A percentile compares a stretch with the other conserved stretches of the same genome.
These are phyloP conservation scores for Epizoanthus illoricatus DNA, from an alignment of 92 coral and sea anemone species.

Conservation along the genomic window DNA sequence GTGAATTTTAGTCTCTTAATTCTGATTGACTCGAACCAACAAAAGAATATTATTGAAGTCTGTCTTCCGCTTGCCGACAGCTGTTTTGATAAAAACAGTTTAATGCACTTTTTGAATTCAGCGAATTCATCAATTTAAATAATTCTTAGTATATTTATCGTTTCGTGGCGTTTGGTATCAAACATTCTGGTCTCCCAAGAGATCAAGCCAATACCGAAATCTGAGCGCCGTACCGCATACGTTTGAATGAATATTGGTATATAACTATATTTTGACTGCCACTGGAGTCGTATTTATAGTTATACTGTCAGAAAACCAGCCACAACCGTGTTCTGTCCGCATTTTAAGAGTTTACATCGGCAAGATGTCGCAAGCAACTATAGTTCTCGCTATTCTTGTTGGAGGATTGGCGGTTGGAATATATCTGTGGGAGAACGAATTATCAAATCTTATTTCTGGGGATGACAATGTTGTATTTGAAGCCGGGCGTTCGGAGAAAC, in stretches of 20 bases:
- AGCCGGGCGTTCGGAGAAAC: neutral
- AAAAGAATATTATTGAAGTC: neutral
- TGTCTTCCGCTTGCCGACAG: neutral
- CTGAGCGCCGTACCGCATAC: no score
- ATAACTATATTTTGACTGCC: no score
- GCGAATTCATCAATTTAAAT: no score
- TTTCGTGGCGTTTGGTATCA: no score
- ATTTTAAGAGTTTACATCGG: neutral
- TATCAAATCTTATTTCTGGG: neutral
- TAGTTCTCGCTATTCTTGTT: conserved; percentile 15
- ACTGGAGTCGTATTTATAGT: no score
- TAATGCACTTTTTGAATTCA: no score
- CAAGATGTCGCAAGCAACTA: conserved; percentile 18
- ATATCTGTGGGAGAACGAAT: conserved; percentile 27
- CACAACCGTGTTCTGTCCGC: no score
- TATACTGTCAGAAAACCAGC: neutral
- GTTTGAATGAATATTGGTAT: no score
- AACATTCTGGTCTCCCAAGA: no score
- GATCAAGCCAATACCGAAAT: no score
- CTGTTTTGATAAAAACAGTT: conserved; percentile 5
- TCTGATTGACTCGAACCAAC: conserved; percentile 31
- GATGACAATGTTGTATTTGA: neutral
- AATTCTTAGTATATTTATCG: no score
- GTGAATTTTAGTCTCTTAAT: neutral
- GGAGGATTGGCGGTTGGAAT: conserved; percentile 33